Percentiles rank a stretch among this genome's conserved stretches.
Conservation (phyloP, 30 jellyfish, hydroid and myxozoan genomes). For the Chironex yamaguchii region DNA sequence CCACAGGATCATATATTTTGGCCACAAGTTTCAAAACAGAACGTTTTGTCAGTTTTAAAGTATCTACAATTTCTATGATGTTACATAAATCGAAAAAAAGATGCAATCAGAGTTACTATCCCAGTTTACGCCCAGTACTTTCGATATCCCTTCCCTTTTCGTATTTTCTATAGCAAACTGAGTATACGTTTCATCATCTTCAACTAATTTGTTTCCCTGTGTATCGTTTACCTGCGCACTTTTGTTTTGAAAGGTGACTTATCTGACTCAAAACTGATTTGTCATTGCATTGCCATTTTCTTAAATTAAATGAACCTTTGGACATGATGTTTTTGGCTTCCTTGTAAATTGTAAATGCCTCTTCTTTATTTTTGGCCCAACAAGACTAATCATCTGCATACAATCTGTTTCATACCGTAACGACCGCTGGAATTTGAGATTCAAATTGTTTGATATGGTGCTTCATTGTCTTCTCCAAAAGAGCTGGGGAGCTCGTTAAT, state of each 20-base stretch:
- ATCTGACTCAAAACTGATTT: not conserved
- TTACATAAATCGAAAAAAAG: not conserved
- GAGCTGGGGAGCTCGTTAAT: conserved; percentile 10
- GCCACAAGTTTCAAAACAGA: conserved; percentile 13
- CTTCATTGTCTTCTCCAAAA: conserved; percentile 44
- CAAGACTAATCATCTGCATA: conserved; percentile 32
- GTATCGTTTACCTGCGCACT: not conserved
- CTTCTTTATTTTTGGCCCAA: not conserved
- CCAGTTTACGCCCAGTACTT: conserved; percentile 15
- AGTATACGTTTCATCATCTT: conserved; percentile 3
- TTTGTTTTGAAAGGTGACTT: not conserved
- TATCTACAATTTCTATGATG: not conserved
- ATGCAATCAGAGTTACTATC: not conserved
- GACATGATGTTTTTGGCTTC: conserved; percentile 8
- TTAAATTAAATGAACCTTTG: not conserved
- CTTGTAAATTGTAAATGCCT: not conserved
- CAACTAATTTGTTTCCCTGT: not conserved
- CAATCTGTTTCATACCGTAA: not conserved
- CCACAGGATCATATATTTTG: conserved; percentile 16
- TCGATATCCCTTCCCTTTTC: not conserved
- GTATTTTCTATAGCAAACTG: not conserved
- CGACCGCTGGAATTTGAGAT: conserved; percentile 17
- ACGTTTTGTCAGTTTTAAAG: conserved; percentile 14
- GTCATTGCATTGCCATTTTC: conserved; percentile 26
- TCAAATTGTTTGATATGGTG: conserved; percentile 7